Percentiles rank a stretch among this genome's conserved stretches.
These are phyloP conservation scores for Scaptomyza graminum DNA, from an alignment of 1,140 invertebrate species.

Conservation along the genomic window DNA sequence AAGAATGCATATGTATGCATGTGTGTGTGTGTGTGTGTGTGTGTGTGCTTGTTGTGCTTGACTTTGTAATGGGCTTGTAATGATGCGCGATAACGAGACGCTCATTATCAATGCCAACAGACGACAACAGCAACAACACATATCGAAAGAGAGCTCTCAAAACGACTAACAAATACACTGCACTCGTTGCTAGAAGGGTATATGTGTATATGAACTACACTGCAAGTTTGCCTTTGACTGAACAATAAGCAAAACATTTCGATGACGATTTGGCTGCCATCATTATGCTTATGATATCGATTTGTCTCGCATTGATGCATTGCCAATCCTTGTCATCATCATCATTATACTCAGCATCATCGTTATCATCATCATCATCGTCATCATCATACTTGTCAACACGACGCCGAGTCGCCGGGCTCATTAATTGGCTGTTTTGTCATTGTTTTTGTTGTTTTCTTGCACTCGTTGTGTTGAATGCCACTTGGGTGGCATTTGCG, in stretches of 20 bases:
- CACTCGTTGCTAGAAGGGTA: not conserved
- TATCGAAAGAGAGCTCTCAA: not conserved
- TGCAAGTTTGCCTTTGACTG: too few species aligned
- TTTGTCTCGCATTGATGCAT: too few species aligned
- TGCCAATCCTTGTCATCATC: too few species aligned
- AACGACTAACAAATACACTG: not conserved
- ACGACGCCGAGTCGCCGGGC: not conserved
- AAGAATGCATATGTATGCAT: not conserved
- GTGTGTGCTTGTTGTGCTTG: conserved; percentile 7
- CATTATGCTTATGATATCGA: too few species aligned
- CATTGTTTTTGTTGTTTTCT: conserved; percentile 42
- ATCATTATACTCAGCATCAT: not conserved
- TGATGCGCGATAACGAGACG: conserved; percentile 46
- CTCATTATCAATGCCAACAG: conserved; percentile 33
- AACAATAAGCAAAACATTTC: too few species aligned
- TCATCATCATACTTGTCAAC: not conserved
- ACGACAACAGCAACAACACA: not conserved
- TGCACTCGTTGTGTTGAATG: not conserved
- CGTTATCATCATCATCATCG: not conserved
- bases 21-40: conserved; percentile 2
- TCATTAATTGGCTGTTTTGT: conserved; percentile 46
- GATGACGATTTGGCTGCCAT: too few species aligned
- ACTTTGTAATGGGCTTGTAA: conserved; percentile 52
- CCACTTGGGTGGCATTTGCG: conserved; percentile 51
- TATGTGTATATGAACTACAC: too few species aligned